Evolutionary conservation across 2,888 invertebrate species (phyloP).

Genomic region (Ephialtes manifestator): DNA sequence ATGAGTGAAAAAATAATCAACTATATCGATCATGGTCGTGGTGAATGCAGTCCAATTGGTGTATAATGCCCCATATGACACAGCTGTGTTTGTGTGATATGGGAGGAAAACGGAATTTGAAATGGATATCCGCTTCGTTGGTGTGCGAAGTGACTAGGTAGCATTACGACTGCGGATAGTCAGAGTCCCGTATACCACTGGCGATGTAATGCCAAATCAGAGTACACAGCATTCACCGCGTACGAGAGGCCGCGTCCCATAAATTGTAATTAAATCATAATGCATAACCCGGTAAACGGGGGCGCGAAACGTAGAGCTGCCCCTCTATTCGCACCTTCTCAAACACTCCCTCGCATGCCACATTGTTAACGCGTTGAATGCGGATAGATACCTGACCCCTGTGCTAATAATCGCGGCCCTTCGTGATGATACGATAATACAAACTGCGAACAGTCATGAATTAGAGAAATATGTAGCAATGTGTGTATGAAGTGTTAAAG

Average conservation of each 20-base stretch:
- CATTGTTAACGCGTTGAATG: constrained; percentile 51
- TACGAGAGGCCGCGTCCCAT: constrained; percentile 77
- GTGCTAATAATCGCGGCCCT: constrained; percentile 33
- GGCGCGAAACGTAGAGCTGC: constrained; percentile 45
- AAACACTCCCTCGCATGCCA: constrained; percentile 63
- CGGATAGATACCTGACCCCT: constrained; percentile 32
- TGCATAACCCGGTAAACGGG: constrained; percentile 70
- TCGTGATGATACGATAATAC: constrained; percentile 13
- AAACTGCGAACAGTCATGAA: not conserved
- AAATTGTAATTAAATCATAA: constrained; percentile 81
- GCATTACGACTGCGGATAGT: constrained; percentile 50
- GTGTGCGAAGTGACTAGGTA: constrained; percentile 36
- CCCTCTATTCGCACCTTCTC: constrained; percentile 59
- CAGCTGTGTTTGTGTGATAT: constrained; percentile 35
- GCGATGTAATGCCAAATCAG: constrained; percentile 73
- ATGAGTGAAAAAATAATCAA: no score
- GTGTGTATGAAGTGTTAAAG: not conserved
- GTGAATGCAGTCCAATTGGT: no score
- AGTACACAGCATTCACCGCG: constrained; percentile 58
- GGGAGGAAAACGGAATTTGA: constrained; percentile 53
- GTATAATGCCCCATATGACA: no score
- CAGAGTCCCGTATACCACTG: constrained; percentile 42
- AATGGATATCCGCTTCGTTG: constrained; percentile 59
- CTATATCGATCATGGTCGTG: no score
- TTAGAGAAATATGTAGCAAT: constrained; percentile 2